These are phyloP conservation scores for Polylopha cassiicola DNA, from an alignment of 2,888 invertebrate genomes.

Conservation along the genomic window DNA sequence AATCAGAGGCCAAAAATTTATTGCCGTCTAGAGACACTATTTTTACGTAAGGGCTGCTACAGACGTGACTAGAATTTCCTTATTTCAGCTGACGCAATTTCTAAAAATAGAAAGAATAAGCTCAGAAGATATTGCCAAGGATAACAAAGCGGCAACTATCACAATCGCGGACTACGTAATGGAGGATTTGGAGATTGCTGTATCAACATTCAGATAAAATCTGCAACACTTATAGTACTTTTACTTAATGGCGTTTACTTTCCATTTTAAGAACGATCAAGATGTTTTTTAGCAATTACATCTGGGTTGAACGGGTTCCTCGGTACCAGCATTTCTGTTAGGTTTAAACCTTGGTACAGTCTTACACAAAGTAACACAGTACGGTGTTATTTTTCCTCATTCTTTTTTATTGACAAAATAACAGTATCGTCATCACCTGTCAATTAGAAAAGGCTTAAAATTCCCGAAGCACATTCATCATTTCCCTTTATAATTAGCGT, in stretches of 20 bases:
- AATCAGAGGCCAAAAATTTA: slow-evolving; percentile 9
- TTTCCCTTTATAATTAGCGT: slow-evolving; percentile 14
- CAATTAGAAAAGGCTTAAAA: too few relatives aligned
- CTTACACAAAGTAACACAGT: too few relatives aligned
- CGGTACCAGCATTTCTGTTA: too few relatives aligned
- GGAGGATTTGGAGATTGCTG: slow-evolving; percentile 14
- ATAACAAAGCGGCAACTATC: slow-evolving; percentile 17
- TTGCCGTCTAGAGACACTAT: slow-evolving; percentile 9
- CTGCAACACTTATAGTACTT: slow-evolving; percentile 14
- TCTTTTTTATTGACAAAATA: too few relatives aligned
- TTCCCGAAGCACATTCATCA: slow-evolving; percentile 5
- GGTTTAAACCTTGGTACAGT: too few relatives aligned
- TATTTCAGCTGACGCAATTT: slow-evolving; percentile 11
- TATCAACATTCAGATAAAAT: slow-evolving; percentile 14
- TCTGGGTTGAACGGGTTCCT: too few relatives aligned
- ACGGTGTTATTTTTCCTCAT: too few relatives aligned
- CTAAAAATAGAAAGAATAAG: slow-evolving; percentile 15
- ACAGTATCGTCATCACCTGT: too few relatives aligned
- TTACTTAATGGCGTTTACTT: slow-evolving; percentile 8
- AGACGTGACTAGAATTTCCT: slow-evolving; percentile 21
- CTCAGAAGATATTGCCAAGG: slow-evolving; percentile 10
- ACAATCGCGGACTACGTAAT: slow-evolving; percentile 9
- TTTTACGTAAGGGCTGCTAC: slow-evolving; percentile 13
- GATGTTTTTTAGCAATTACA: too few relatives aligned
- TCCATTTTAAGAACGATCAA: too few relatives aligned